Evolutionary conservation across 1,140 invertebrate genomes (phyloP).

Genomic region (Drosophila mojavensis): DNA sequence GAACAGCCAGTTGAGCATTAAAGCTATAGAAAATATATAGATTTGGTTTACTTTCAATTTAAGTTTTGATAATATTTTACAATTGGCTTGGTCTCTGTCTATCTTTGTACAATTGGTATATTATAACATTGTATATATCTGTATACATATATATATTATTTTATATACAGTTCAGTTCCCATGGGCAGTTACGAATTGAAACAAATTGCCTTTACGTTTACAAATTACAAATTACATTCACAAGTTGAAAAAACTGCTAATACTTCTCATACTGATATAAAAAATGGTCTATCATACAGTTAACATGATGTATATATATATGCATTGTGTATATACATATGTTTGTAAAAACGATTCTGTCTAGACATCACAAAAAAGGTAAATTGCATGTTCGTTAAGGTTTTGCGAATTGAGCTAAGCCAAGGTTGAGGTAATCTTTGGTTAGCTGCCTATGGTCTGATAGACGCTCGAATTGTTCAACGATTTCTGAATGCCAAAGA

Average conservation of each 20-base stretch:
- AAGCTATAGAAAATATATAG: not conserved
- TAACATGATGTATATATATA: not conserved
- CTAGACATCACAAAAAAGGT: slow-evolving; percentile 31
- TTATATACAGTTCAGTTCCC: slow-evolving; percentile 2
- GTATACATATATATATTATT: too few relatives aligned
- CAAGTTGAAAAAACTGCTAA: slow-evolving; percentile 29
- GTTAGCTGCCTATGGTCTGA: slow-evolving; percentile 56
- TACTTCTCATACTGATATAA: slow-evolving; percentile 21
- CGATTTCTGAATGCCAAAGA: slow-evolving; percentile 61
- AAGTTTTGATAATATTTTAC: slow-evolving; percentile 1
- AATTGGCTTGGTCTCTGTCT: slow-evolving; percentile 15
- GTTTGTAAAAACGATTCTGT: slow-evolving; percentile 10
- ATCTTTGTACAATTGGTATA: not conserved
- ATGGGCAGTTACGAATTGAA: slow-evolving; percentile 11
- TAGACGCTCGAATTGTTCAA: slow-evolving; percentile 42
- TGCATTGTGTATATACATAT: not conserved
- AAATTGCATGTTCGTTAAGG: slow-evolving; percentile 16
- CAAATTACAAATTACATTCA: not conserved
- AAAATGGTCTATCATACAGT: slow-evolving; percentile 9
- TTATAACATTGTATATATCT: too few relatives aligned
- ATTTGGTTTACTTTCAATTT: not conserved
- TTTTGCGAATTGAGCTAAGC: slow-evolving; percentile 35
- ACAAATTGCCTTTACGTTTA: not conserved
- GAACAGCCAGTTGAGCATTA: not conserved
- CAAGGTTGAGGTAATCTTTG: not conserved